Evolutionary conservation across 2,888 invertebrate species (phyloP), one percentile per base, ranked within the genome.

Genomic region (Fragum sueziense): DNA sequence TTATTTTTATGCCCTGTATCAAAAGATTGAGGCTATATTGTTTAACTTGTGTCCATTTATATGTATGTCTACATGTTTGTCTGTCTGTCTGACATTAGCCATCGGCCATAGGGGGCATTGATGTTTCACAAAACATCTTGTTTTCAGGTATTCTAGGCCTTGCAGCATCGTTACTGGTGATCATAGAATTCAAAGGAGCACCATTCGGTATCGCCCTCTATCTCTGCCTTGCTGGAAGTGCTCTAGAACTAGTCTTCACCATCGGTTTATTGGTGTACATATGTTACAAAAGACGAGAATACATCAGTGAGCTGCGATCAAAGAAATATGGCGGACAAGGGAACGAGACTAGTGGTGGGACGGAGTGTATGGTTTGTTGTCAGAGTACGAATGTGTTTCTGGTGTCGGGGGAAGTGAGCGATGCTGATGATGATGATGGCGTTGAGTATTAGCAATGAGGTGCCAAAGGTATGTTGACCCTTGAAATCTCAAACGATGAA

Each of bases 291-390:
- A 37, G 65, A 14, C 22, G 27, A 4, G 20, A 65, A 14, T 65
- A 65, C 41, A 34, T 65, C 41, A 25, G 65, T 22, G 65, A 65
- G 37, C 25, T 65, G 20, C 41, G 41, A 27, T 41, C 65, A 65
- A 37, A 27, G 22, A 25, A 41, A 25, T 65, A 65, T 25, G 65
- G 65, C 9, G 65, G 37, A 7, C 34, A 33, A 41, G 65, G 65
- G 65, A 62, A 62, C 17, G 29, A 62, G 22, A 62, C 62, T 1
- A 33, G 62, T 33, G 62, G 62, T 22, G 33, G 33, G 29, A 65
- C 65, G 25, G 41, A 65, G 6, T 65, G 37, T 41, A 27, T 22
- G 22, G 33, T 65, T 9, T 65, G 65, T 34, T n/a, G 33, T 7
- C 22, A 41, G 65, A 65, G 65, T 65, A 7, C 41, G 27, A 65